Evolutionary conservation across 2,888 invertebrate species (phyloP).

Genomic region (Gordius sp.): DNA sequence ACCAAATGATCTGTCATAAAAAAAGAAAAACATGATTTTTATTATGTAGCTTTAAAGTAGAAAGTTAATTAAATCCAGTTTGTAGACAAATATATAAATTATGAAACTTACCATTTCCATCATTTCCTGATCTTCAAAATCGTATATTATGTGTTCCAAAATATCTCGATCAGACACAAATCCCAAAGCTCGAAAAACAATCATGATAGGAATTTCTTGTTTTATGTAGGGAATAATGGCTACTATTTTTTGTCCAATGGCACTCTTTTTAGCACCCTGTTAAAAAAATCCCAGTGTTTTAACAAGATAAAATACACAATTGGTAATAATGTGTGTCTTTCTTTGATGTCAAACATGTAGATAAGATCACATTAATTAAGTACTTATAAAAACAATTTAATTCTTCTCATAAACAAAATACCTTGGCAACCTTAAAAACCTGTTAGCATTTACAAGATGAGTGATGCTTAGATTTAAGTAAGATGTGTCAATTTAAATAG

Average conservation of each 20-base stretch:
- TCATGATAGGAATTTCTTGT: constrained; percentile 98
- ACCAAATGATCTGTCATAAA: constrained; percentile 4
- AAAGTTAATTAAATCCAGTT: background rate
- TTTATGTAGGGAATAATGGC: constrained; percentile 93
- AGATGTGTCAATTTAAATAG: too few species aligned
- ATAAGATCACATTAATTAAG: too few species aligned
- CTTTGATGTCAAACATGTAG: too few species aligned
- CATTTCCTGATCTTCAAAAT: constrained; percentile 99
- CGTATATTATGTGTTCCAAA: constrained; percentile 94
- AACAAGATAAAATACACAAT: too few species aligned
- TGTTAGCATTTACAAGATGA: too few species aligned
- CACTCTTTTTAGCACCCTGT: constrained; percentile 78
- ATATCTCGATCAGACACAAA: constrained; percentile 98
- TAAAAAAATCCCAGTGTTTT: too few species aligned
- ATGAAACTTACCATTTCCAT: constrained; percentile 75
- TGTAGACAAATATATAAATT: background rate
- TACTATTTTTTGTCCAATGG: constrained; percentile 89
- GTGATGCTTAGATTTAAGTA: too few species aligned
- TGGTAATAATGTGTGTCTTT: too few species aligned
- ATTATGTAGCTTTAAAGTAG: too few species aligned
- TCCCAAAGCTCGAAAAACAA: constrained; percentile 90
- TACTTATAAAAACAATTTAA: too few species aligned
- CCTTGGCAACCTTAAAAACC: too few species aligned
- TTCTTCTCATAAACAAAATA: too few species aligned
- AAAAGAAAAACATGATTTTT: background rate